Evolutionary conservation across 92 coral and sea anemone genomes (phyloP).

Genomic region (Siderastrea siderea): DNA sequence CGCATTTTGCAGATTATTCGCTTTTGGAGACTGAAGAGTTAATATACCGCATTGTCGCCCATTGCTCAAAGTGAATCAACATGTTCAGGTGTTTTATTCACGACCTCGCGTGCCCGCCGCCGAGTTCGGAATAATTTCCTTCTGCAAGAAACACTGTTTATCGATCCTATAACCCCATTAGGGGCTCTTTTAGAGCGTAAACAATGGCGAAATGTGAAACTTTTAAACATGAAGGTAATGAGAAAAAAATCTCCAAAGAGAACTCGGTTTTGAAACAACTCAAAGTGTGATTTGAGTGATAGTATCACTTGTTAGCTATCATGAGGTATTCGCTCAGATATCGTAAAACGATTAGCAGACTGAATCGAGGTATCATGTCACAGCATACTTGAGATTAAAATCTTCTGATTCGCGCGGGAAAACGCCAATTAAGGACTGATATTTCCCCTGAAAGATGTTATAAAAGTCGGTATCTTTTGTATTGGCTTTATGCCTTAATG

Average conservation of each 20-base stretch:
- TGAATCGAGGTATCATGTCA: neutral
- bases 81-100: constrained; percentile 7
- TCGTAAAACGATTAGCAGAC: neutral
- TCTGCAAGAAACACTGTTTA: constrained; percentile 7
- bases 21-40: neutral
- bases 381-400: constrained; percentile 13
- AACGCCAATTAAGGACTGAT: neutral
- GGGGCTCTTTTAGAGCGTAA: constrained; percentile 3
- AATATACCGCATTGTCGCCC: neutral
- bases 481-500: neutral
- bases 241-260: neutral
- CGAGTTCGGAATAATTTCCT: constrained; percentile 1
- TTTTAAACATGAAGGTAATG: neutral
- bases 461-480: neutral
- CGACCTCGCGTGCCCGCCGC: constrained; percentile 27
- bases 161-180: constrained; percentile 20
- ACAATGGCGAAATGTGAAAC: constrained; percentile 7
- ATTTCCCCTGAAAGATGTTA: neutral
- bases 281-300: neutral
- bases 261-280: neutral
- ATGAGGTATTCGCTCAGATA: neutral
- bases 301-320: neutral
- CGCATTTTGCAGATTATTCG: neutral
- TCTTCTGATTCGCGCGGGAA: neutral
- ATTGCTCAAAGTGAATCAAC: neutral